Percentiles rank a stretch among this genome's conserved stretches.
Conservation (phyloP, 2,113 vertebrate genomes). For the Ramphastos sulfuratus region DNA sequence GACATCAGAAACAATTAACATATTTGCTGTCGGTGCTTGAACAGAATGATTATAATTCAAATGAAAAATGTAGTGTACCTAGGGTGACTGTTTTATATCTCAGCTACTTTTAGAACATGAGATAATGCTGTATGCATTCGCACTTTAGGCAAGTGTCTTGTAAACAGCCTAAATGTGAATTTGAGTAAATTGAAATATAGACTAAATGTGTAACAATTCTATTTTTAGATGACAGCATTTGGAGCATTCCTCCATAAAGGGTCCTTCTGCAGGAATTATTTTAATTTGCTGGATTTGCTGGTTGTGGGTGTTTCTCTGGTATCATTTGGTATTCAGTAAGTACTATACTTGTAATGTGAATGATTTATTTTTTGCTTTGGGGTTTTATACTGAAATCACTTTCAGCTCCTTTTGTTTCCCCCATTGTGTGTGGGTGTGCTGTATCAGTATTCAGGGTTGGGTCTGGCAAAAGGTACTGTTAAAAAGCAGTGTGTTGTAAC, state of each 20-base stretch:
- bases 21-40: neutral
- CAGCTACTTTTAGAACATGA: neutral
- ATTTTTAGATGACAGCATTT: conserved; percentile 93
- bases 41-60: neutral
- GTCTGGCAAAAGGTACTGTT: neutral
- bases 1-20: neutral
- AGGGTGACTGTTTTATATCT: neutral
- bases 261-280: conserved; percentile 98
- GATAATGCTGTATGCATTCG: neutral
- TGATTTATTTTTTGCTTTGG: neutral
- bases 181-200: neutral
- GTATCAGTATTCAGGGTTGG: neutral
- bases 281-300: conserved; percentile 96
- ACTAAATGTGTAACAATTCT: conserved; percentile 59
- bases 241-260: conserved; percentile 98
- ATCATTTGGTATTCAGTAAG: conserved; percentile 99
- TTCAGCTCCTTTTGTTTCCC: conserved; percentile 6
- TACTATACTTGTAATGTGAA: conserved; percentile 24
- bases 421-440: neutral
- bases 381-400: neutral
- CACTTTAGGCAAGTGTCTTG: conserved; percentile 59
- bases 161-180: conserved; percentile 73
- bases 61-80: neutral
- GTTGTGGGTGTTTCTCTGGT: conserved; percentile 98
- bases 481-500: neutral